Evolutionary conservation across 2,113 vertebrate species (phyloP).

Genomic region (Microtus richardsoni): DNA sequence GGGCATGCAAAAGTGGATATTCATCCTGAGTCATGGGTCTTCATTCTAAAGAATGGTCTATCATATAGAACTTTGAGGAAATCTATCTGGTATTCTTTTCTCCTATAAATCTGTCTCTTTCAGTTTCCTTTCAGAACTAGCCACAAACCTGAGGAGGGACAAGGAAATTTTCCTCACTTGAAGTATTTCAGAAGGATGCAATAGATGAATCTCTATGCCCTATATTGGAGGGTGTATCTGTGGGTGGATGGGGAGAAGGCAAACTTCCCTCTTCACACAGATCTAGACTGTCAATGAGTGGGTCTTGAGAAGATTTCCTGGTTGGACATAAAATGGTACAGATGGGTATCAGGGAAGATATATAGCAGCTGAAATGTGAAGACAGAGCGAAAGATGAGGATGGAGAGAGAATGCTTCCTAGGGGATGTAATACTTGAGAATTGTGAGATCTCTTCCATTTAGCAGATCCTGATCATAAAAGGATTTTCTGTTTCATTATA

Average conservation of each 20-base stretch:
- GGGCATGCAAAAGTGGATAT: background rate
- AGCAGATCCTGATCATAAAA: background rate
- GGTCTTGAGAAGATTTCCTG: background rate
- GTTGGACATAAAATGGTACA: background rate
- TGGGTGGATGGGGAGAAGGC: background rate
- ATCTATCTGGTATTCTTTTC: background rate
- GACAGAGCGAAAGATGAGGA: background rate
- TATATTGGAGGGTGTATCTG: background rate
- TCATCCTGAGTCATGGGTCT: background rate
- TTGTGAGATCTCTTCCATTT: background rate
- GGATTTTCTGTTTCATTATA: background rate
- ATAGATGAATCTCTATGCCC: background rate
- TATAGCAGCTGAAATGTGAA: background rate
- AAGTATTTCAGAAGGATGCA: background rate
- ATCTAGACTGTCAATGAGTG: background rate
- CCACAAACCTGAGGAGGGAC: background rate
- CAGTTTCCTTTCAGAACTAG: background rate
- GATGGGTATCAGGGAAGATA: background rate
- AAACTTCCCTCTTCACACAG: background rate
- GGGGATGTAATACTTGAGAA: background rate
- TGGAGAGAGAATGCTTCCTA: background rate
- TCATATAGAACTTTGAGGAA: background rate
- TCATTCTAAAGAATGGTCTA: background rate
- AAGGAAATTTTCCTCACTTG: background rate
- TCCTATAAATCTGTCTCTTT: background rate